phyloP scores from a whole-genome alignment of 2,888 invertebrate genomes.

The Dryobotodes eremita region DNA sequence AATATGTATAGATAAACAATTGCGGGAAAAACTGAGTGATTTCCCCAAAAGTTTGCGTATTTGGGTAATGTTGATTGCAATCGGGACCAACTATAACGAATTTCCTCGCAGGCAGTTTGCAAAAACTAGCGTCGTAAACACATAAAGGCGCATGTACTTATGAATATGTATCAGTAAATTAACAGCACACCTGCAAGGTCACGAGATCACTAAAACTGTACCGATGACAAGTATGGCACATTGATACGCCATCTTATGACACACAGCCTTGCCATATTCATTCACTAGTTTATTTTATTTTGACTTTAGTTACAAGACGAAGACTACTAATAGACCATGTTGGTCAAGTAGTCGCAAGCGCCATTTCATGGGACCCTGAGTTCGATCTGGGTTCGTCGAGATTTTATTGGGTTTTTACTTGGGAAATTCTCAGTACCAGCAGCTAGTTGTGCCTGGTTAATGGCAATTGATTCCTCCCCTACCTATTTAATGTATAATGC shows the following conservation, averaged over 20 bases:
- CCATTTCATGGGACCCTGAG: background rate
- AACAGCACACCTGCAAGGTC: constrained; percentile 58
- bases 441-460: background rate
- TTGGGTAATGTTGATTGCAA: background rate
- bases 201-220: constrained; percentile 50
- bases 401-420: too few relatives aligned
- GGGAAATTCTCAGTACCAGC: too few relatives aligned
- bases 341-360: background rate
- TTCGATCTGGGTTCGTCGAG: background rate
- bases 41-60: background rate
- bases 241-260: constrained; percentile 39
- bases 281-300: background rate
- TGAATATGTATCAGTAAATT: constrained; percentile 48
- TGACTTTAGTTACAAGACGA: background rate
- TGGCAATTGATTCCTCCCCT: background rate
- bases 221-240: constrained; percentile 34
- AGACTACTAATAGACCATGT: background rate
- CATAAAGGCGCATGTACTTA: constrained; percentile 21
- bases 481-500: background rate
- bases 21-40: constrained; percentile 2
- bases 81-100: background rate
- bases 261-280: constrained; percentile 6
- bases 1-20: background rate
- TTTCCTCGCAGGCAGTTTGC: background rate
- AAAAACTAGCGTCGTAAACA: constrained; percentile 32